Conservation (phyloP, 2,797 vertebrate species). For the Mycteria americana region DNA sequence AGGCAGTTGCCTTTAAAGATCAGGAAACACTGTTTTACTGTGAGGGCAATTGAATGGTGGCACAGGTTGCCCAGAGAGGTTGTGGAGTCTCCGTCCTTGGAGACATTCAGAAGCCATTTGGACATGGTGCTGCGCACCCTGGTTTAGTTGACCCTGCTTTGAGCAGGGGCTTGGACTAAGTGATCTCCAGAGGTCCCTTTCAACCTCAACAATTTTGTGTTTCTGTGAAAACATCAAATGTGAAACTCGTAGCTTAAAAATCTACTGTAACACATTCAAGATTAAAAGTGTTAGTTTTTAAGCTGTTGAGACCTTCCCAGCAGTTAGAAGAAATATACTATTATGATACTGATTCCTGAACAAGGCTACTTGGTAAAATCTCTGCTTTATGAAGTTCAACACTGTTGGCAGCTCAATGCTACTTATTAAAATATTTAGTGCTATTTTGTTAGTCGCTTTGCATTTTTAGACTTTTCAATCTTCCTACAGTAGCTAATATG, state of each 20-base stretch:
- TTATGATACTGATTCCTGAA: neutral
- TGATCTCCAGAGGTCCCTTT: neutral
- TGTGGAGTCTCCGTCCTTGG: neutral
- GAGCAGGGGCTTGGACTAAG: neutral
- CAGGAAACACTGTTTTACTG: neutral
- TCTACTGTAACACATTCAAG: neutral
- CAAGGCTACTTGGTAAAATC: neutral
- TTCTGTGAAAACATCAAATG: neutral
- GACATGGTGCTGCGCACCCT: neutral
- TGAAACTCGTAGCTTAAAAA: neutral
- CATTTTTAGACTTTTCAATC: neutral
- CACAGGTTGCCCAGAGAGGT: neutral
- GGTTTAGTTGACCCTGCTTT: neutral
- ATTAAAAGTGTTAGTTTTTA: neutral
- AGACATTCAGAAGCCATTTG: neutral
- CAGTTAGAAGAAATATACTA: neutral
- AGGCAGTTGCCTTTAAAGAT: neutral
- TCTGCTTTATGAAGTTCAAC: neutral
- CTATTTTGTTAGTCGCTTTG: neutral
- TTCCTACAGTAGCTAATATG: neutral
- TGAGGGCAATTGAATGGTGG: neutral
- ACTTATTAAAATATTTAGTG: neutral
- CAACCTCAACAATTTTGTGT: neutral
- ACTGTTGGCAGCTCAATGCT: neutral
- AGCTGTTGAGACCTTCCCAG: neutral